Percentiles rank a stretch among this genome's conserved stretches.
Conservation (phyloP, 2,113 vertebrate genomes). For the Pelobates fuscus region DNA sequence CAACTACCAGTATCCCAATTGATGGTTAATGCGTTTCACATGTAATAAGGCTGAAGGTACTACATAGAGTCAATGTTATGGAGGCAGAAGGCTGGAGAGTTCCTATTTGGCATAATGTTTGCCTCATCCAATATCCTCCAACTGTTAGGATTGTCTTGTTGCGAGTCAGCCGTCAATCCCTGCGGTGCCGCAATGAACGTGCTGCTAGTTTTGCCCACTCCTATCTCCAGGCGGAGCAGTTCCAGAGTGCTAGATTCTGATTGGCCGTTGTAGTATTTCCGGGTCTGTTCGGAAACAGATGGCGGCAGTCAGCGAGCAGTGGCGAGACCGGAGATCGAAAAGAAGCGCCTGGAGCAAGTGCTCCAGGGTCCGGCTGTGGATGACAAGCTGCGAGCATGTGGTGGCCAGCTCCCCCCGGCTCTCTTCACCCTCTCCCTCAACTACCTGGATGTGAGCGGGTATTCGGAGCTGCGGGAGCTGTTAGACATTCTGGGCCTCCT, state of each 20-base stretch:
- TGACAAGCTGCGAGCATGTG: conserved; percentile 52
- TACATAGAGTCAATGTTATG: no score
- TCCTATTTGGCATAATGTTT: no score
- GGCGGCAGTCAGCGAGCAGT: conserved; percentile 60
- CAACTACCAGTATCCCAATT: no score
- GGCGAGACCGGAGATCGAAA: conserved; percentile 78
- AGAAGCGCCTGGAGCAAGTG: conserved; percentile 79
- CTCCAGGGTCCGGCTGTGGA: conserved; percentile 67
- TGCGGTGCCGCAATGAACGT: no score
- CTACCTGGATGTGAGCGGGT: conserved; percentile 80
- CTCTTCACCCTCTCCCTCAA: conserved; percentile 72
- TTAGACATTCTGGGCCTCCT: conserved; percentile 70
- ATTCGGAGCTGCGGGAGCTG: conserved; percentile 75
- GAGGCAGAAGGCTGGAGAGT: no score
- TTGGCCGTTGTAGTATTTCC: conserved; percentile 12
- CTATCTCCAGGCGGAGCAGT: no score
- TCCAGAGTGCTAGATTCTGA: background rate
- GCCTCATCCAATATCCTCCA: no score
- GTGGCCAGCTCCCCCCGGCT: conserved; percentile 55
- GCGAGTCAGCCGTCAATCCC: no score
- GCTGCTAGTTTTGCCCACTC: no score
- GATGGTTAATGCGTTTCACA: no score
- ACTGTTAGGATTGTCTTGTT: no score
- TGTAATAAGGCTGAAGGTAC: no score
- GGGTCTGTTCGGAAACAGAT: conserved; percentile 24